Conservation (phyloP, 2,113 vertebrate species). For the Platichthys stellatus region DNA sequence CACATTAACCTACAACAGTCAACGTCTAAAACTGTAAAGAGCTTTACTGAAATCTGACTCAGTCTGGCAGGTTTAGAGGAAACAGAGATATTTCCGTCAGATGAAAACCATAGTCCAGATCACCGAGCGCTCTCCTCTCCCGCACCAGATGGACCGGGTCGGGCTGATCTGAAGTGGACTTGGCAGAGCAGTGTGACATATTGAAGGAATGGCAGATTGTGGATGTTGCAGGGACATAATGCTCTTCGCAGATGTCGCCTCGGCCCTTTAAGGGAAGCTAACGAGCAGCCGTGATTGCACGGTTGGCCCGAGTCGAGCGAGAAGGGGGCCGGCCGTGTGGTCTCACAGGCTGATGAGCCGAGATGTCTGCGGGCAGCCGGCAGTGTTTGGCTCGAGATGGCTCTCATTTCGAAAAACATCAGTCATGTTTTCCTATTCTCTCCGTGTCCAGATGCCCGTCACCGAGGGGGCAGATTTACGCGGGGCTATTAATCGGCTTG, state of each 20-base stretch:
- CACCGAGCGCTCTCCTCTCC: slow-evolving; percentile 31
- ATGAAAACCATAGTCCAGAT: slow-evolving; percentile 65
- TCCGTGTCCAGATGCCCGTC: slow-evolving; percentile 53
- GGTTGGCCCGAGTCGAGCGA: slow-evolving; percentile 65
- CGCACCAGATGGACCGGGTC: slow-evolving; percentile 55
- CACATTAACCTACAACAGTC: slow-evolving; percentile 59
- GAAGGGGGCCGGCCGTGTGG: slow-evolving; percentile 40
- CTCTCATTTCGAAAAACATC: slow-evolving; percentile 66
- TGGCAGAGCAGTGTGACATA: slow-evolving; percentile 59
- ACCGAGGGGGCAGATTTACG: slow-evolving; percentile 52
- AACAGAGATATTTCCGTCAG: slow-evolving; percentile 61
- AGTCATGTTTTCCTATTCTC: slow-evolving; percentile 69
- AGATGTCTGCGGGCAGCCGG: slow-evolving; percentile 71
- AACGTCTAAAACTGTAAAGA: slow-evolving; percentile 40
- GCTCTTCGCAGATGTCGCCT: slow-evolving; percentile 79
- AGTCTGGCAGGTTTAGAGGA: slow-evolving; percentile 65
- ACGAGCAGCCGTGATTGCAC: slow-evolving; percentile 73
- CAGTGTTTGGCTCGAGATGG: slow-evolving; percentile 65
- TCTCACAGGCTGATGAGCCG: slow-evolving; percentile 71
- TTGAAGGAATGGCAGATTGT: slow-evolving; percentile 61
- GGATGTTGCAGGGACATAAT: slow-evolving; percentile 73
- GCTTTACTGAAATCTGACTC: slow-evolving; percentile 52
- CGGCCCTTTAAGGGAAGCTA: slow-evolving; percentile 74
- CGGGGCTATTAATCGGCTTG: slow-evolving; percentile 36
- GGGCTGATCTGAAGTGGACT: slow-evolving; percentile 59